Base-by-base conservation (phyloP, 2,888 invertebrate species). In the Pterostichus madidus region DNA sequence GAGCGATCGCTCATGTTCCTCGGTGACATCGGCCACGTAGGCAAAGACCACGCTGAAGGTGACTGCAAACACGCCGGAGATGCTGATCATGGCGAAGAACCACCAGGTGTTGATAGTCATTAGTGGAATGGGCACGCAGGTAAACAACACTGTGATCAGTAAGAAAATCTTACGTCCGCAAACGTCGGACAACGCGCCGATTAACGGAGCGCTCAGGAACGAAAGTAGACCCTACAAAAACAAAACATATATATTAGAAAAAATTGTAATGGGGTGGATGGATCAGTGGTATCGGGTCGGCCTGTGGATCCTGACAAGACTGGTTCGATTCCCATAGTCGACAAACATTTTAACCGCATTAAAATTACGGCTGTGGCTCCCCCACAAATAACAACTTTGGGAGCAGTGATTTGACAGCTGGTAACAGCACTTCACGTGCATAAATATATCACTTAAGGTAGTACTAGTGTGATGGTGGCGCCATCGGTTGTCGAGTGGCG, bases 41-140 rank as follows among this genome's bases (percentile, higher is more conserved):
- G 99, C 99, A 91, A 99, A 98, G 83, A 99, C 99, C 82, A 99
- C 99, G 86, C 98, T 98, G 92, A 99, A 99, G 73, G 99, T 99
- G 85, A 99, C 99, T 80, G 99, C 98, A 91, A 99, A 99, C 86
- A 99, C 96, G 84, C 99, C 99, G 86, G 98, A 98, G 90, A 99
- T 97, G 89, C 98, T 98, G 91, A 99, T 97, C 96, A 99, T 97
- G 84, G 99, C 98, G 91, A 99, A 99, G 91, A 99, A 99, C 98
- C 98, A 99, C 93, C 93, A 93, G 5, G 75, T 83, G 92, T 99
- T 99, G 89, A 99, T 96, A 88, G 97, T 97, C 97, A 99, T 99
- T 84, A 99, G 93, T 80, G 99, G 99, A 89, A 99, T 99, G 78
- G 99, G 99, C 86, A 97, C 96, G 91, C 99, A 99, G 52, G 99